Evolutionary conservation across 2,888 invertebrate genomes (phyloP), one percentile per base, ranked within the genome.

Genomic region (Polydrusus pterygomalis): DNA sequence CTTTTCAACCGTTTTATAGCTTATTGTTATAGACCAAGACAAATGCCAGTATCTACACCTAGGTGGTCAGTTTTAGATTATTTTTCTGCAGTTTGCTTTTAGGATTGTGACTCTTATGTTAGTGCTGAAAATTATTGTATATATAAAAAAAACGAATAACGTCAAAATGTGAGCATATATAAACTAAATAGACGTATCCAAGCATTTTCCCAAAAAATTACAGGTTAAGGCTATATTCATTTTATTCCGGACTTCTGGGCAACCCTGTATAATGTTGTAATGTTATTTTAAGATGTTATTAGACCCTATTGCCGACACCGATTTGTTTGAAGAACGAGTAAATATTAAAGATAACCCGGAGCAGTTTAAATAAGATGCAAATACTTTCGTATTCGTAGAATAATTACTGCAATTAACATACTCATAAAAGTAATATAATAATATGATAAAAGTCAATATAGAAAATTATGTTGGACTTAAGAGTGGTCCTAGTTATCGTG

Each of bases 1-100:
- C 2, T 17, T 60, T 40, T 60, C 58, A 60, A 15, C 58, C 17
- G 54, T 54, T 25, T 54, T 54, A 54, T 54, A 2, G 54, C 2
- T 54, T n/a, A 25, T 25, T 54, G 54, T 47, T 17, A 17, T 17
- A 17, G n/a, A n/a, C 15, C 17, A 47, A 47, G 47, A 47, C 1
- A 2, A 47, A 17, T 7, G 47, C 2, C 2, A 1, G 25, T 25
- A 25, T 25, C 8, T 17, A 17, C 47, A n/a, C n/a, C n/a, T 8
- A n/a, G 47, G 47, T 47, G 47, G 15, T 47, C 47, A 15, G 2
- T 47, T 25, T 6, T 17, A 47, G 17, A 47, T 17, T 34, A 34
- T 10, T 34, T 34, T 34, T 34, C 8, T 34, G 25, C 25, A 1
- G 5, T 25, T 1, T 25, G 25, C 25, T 5, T 25, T 1, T 1